These are phyloP conservation scores for Callyntrura sp. DNA, from an alignment of 2,888 invertebrate species.

Conservation along the genomic window DNA sequence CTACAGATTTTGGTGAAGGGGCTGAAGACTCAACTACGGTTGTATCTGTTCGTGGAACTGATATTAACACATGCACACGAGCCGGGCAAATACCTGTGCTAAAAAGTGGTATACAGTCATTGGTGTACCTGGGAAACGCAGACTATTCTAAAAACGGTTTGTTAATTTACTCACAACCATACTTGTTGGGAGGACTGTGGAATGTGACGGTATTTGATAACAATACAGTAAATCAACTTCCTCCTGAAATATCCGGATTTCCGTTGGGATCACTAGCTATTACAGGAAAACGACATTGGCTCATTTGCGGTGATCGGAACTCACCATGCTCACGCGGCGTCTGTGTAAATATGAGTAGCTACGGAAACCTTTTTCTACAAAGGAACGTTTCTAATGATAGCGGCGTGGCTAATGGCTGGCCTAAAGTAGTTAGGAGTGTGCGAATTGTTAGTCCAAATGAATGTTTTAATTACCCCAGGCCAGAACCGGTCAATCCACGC, in stretches of 20 bases:
- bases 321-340: constrained; percentile 54
- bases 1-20: constrained; percentile 57
- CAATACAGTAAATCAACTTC: background rate
- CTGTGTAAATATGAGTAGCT: constrained; percentile 51
- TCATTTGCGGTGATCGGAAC: constrained; percentile 52
- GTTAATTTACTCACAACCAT: constrained; percentile 52
- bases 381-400: constrained; percentile 32
- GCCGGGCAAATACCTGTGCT: constrained; percentile 44
- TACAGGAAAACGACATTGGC: constrained; percentile 43
- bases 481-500: background rate
- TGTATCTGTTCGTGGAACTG: constrained; percentile 59
- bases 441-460: constrained; percentile 4
- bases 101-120: constrained; percentile 40
- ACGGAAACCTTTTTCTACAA: constrained; percentile 48
- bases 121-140: constrained; percentile 36
- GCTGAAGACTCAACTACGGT: constrained; percentile 61
- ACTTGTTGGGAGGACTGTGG: constrained; percentile 56
- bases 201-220: background rate
- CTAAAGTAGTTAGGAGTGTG: constrained; percentile 49
- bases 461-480: constrained; percentile 37
- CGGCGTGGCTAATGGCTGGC: constrained; percentile 44
- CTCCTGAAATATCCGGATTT: constrained; percentile 46
- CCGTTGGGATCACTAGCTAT: constrained; percentile 60
- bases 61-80: constrained; percentile 41
- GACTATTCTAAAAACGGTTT: constrained; percentile 22